Evolutionary conservation across 1,140 invertebrate genomes (phyloP).

Genomic region (Achatina immaculata): DNA sequence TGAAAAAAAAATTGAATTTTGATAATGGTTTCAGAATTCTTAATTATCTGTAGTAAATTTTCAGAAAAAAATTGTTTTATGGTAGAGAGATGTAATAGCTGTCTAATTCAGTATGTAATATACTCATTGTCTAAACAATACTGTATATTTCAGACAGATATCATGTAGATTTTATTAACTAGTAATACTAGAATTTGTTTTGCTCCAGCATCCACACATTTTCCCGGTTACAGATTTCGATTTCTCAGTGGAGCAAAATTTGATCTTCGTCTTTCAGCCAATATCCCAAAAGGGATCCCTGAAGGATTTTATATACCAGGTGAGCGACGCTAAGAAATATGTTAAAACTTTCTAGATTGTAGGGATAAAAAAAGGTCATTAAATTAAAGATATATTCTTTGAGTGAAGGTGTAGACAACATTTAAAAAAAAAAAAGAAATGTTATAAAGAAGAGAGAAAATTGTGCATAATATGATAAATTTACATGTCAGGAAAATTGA

Average conservation of each 20-base stretch:
- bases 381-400: not conserved
- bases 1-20: too few species aligned
- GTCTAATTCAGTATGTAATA: too few species aligned
- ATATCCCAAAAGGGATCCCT: conserved; percentile 86
- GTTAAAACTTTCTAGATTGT: not conserved
- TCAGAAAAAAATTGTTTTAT: too few species aligned
- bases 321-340: conserved; percentile 69
- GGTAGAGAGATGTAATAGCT: too few species aligned
- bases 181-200: not conserved
- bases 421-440: not conserved
- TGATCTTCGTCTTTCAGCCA: conserved; percentile 82
- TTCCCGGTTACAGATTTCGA: conserved; percentile 89
- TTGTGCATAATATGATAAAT: too few species aligned
- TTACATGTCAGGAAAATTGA: too few species aligned
- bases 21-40: too few species aligned
- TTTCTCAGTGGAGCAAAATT: conserved; percentile 73
- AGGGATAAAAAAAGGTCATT: not conserved
- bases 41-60: too few species aligned
- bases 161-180: not conserved
- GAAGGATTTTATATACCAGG: conserved; percentile 90
- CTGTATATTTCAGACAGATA: not conserved
- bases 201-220: conserved; percentile 85
- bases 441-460: not conserved
- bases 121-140: not conserved
- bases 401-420: not conserved